Conservation (phyloP, 2,888 invertebrate genomes). For the Pollenia griseotomentosa region DNA sequence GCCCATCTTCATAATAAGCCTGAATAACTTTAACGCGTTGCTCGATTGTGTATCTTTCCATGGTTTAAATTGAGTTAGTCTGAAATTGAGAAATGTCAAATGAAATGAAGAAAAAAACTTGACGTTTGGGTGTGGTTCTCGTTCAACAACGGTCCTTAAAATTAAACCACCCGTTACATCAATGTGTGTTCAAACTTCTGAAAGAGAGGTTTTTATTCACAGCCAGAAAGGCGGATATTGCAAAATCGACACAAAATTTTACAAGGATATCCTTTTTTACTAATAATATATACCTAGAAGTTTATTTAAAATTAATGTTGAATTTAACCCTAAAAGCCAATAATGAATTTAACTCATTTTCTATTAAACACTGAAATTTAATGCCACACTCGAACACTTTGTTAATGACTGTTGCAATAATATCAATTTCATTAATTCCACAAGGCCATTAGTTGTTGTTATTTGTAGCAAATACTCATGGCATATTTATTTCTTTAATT, state of each 20-base stretch:
- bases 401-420: slow-evolving; percentile 31
- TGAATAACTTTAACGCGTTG: too few species aligned
- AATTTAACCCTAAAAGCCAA: slow-evolving; percentile 13
- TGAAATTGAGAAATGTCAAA: too few species aligned
- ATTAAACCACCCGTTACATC: too few species aligned
- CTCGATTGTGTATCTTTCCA: too few species aligned
- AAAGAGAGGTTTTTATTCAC: neutral
- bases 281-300: neutral
- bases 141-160: too few species aligned
- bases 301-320: neutral
- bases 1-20: too few species aligned
- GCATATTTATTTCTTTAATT: slow-evolving; percentile 2
- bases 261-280: too few species aligned
- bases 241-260: too few species aligned
- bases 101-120: too few species aligned
- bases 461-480: neutral
- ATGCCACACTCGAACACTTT: slow-evolving; percentile 49
- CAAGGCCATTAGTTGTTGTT: slow-evolving; percentile 5
- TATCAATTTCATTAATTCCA: slow-evolving; percentile 47
- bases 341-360: slow-evolving; percentile 2
- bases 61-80: too few species aligned
- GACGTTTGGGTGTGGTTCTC: too few species aligned
- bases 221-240: neutral
- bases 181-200: too few species aligned
- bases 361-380: slow-evolving; percentile 23